Conservation (phyloP, 2,888 invertebrate genomes). For the Fissipunctia ypsillon region DNA sequence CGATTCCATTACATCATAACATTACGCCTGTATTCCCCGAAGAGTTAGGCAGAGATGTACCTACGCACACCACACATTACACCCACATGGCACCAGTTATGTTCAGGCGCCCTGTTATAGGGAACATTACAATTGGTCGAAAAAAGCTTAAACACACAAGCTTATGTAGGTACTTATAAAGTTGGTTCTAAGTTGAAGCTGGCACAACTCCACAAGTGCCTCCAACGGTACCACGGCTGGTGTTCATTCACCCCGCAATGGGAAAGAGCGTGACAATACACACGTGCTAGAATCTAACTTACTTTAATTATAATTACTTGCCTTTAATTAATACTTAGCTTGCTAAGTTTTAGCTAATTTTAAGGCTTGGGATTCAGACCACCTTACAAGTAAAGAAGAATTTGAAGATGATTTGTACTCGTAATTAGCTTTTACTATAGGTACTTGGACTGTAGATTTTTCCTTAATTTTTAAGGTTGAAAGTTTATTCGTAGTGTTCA, state of each 20-base stretch:
- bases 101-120: background rate
- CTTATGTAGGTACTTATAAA: constrained; percentile 19
- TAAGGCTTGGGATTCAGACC: background rate
- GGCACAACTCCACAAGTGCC: constrained; percentile 15
- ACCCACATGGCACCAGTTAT: background rate
- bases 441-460: background rate
- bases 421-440: background rate
- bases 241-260: constrained; percentile 63
- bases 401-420: background rate
- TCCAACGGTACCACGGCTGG: constrained; percentile 52
- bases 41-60: too few species aligned
- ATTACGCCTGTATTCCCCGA: too few species aligned
- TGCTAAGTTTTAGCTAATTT: background rate
- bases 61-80: fast-evolving
- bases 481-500: background rate
- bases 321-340: constrained; percentile 9
- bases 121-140: background rate
- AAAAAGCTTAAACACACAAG: constrained; percentile 12
- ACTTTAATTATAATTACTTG: constrained; percentile 46
- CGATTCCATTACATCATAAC: too few species aligned
- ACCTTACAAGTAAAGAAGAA: background rate
- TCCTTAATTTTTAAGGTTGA: background rate
- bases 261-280: constrained; percentile 56
- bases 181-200: constrained; percentile 23
- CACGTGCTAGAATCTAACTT: constrained; percentile 26